Conservation (phyloP, 2,797 vertebrate genomes). For the Pangasius mekongensis region DNA sequence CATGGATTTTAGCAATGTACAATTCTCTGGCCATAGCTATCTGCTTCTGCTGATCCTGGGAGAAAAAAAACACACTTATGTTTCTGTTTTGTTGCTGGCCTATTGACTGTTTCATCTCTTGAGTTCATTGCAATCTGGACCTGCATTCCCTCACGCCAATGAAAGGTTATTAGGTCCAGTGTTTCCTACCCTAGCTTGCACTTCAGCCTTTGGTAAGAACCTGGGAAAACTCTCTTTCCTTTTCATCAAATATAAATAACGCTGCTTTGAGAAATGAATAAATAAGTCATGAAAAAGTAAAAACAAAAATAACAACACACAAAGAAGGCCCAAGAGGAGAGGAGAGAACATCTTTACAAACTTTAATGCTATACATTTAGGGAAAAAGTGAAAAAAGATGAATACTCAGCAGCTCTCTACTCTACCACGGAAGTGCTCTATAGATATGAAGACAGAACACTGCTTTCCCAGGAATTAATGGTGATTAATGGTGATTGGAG, state of each 20-base stretch:
- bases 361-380: conserved; percentile 23
- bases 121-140: conserved; percentile 29
- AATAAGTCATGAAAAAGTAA: conserved; percentile 79
- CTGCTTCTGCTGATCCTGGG: conserved; percentile 7
- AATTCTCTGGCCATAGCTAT: conserved; percentile 5
- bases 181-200: conserved; percentile 29
- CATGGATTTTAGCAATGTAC: not conserved
- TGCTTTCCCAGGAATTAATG: conserved; percentile 36
- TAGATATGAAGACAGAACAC: not conserved
- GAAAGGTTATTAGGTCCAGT: conserved; percentile 37
- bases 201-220: conserved; percentile 67
- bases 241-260: conserved; percentile 73
- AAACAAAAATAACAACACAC: conserved; percentile 62
- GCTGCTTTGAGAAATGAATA: conserved; percentile 67
- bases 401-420: conserved; percentile 20
- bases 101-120: conserved; percentile 44
- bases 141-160: conserved; percentile 22
- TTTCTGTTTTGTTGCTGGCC: conserved; percentile 42
- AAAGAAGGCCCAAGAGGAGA: conserved; percentile 61
- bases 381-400: not conserved
- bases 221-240: conserved; percentile 70
- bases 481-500: conserved; percentile 35
- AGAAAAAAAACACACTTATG: conserved; percentile 4
- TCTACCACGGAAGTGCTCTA: not conserved
- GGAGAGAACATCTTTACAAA: conserved; percentile 6